Conservation (phyloP, 2,888 invertebrate species). For the Drosophila quasianomalipes region DNA sequence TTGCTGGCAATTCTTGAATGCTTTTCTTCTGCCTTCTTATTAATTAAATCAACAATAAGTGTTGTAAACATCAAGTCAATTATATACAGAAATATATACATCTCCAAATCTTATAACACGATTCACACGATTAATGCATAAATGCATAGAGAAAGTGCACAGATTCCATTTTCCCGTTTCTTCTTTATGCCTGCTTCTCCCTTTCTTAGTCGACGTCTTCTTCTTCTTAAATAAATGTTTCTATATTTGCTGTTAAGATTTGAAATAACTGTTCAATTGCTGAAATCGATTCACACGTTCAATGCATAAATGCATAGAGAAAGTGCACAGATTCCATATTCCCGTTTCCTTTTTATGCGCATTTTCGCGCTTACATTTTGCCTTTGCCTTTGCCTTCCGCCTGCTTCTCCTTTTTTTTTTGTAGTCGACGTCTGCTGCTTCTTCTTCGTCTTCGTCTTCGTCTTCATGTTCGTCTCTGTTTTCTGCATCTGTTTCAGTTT, state of each 20-base stretch:
- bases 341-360: background rate
- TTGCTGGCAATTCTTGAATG: background rate
- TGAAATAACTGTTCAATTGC: too few relatives aligned
- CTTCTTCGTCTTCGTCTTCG: background rate
- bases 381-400: background rate
- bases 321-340: background rate
- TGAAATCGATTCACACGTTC: background rate
- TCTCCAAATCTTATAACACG: background rate
- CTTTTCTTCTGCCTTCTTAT: background rate
- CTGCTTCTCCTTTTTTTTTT: background rate
- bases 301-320: background rate
- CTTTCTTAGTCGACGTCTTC: too few relatives aligned
- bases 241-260: too few relatives aligned
- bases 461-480: slow-evolving; percentile 1
- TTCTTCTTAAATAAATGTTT: too few relatives aligned
- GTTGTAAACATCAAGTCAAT: too few relatives aligned
- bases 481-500: background rate
- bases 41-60: background rate
- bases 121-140: background rate
- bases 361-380: background rate
- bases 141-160: background rate
- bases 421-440: background rate
- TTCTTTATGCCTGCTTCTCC: background rate
- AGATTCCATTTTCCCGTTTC: background rate
- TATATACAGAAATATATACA: background rate